Evolutionary conservation across 1,140 invertebrate species (phyloP).

Genomic region (Seison nebaliae): DNA sequence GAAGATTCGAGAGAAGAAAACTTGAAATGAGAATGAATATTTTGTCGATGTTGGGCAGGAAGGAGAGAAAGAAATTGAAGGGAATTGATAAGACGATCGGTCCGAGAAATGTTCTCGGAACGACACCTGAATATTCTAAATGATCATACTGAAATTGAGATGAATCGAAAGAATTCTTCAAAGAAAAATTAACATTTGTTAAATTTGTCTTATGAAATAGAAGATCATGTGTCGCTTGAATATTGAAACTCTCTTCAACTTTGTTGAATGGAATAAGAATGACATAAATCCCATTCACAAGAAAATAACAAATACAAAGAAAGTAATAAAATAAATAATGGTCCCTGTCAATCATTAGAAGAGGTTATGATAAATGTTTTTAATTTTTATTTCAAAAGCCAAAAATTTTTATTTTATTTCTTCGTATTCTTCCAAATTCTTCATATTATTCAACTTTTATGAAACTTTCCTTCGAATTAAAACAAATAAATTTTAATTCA

Average conservation of each 20-base stretch:
- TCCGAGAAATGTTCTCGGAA: constrained; percentile 78
- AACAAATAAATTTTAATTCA: too few relatives aligned
- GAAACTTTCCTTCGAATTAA: too few relatives aligned
- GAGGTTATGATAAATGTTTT: too few relatives aligned
- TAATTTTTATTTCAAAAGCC: too few relatives aligned
- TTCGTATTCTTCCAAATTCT: too few relatives aligned
- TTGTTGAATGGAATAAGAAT: constrained; percentile 77
- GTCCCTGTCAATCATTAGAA: too few relatives aligned
- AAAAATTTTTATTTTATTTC: too few relatives aligned
- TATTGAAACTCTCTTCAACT: constrained; percentile 97
- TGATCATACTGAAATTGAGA: constrained; percentile 58
- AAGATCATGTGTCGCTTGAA: constrained; percentile 84
- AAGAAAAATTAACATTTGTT: constrained; percentile 38
- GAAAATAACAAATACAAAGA: not conserved
- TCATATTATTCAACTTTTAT: too few relatives aligned
- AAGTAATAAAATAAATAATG: too few relatives aligned
- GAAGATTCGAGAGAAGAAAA: constrained; percentile 6
- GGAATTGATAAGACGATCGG: constrained; percentile 53
- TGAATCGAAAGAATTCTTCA: not conserved
- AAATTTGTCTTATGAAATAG: constrained; percentile 59
- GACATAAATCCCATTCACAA: constrained; percentile 2
- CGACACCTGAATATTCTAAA: constrained; percentile 83
- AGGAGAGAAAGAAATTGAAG: constrained; percentile 39
- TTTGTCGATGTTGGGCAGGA: not conserved
- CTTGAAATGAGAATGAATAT: constrained; percentile 2